Conservation (phyloP, 2,797 vertebrate genomes). For the Naso thynnoides region DNA sequence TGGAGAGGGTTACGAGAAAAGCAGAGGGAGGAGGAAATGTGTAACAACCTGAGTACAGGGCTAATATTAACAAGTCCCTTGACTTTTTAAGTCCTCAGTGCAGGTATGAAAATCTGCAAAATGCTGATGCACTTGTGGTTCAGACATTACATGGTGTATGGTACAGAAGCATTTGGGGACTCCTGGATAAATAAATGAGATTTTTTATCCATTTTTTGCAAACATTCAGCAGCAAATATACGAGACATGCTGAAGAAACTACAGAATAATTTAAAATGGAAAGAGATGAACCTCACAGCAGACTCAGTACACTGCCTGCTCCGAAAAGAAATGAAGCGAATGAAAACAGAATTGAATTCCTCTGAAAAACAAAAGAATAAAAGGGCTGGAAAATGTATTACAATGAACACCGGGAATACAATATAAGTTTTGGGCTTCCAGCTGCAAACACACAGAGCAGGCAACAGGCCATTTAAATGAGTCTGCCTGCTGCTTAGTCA, state of each 20-base stretch:
- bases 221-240: conserved; percentile 52
- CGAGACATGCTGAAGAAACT: conserved; percentile 40
- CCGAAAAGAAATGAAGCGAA: conserved; percentile 73
- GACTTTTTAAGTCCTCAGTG: neutral
- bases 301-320: conserved; percentile 50
- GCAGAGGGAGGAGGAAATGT: conserved; percentile 10
- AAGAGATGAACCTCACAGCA: conserved; percentile 60
- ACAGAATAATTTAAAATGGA: conserved; percentile 61
- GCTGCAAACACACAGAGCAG: conserved; percentile 63
- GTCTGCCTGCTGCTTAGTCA: conserved; percentile 59
- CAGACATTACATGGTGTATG: neutral
- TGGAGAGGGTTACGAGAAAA: conserved; percentile 10
- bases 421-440: conserved; percentile 53
- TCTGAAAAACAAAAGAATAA: conserved; percentile 68
- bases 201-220: conserved; percentile 53
- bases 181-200: conserved; percentile 8
- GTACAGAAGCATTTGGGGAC: conserved; percentile 13
- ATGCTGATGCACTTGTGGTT: conserved; percentile 17
- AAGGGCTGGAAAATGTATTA: conserved; percentile 62
- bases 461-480: conserved; percentile 69
- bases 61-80: conserved; percentile 5
- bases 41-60: conserved; percentile 14
- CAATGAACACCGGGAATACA: conserved; percentile 53
- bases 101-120: conserved; percentile 9
- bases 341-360: conserved; percentile 75